Evolutionary conservation across 1,140 invertebrate species (phyloP), one percentile per base, ranked within the genome.

Genomic region (Mactra quadrangularis): DNA sequence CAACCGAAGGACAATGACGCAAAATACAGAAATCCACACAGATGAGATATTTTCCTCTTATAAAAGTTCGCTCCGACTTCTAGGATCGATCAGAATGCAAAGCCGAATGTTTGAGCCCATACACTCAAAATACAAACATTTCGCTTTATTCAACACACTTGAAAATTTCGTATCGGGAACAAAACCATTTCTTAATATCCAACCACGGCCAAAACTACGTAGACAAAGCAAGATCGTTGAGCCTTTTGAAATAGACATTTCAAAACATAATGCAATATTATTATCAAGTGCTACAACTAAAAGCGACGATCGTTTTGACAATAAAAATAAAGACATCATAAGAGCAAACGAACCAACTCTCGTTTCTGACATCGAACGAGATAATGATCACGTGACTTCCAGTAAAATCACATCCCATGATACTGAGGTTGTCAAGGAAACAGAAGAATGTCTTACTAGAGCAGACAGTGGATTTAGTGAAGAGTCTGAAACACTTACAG

Each of bases 41-140:
- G n/a, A 41, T 3, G 17, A 27, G 15, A 45, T n/a, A 11, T 9
- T 55, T n/a, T 52, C 45, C 2, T 71, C 19, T 35, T 53, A 71
- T 33, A 52, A 71, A 27, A 33, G 27, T 47, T 66, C 62, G 13
- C 38, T 66, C 7, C 62, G 62, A 13, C 29, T 66, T 22, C 62
- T 66, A 19, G 62, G 62, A 7, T 66, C 62, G 3, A 27, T 47
- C 9, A 33, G 62, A 22, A 66, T 66, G 62, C 62, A 47, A 66
- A 66, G 38, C 38, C 41, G 62, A 47, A 66, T 66, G 45, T 66
- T 66, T 22, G 62, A 66, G 45, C 35, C 62, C 3, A 47, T n/a
- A 11, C 62, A 41, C 7, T 41, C 62, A 7, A 66, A 66, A 66
- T 66, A 38, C 22, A 41, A 38, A 66, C 62, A 33, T 3, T 47